Percentiles rank a stretch among this genome's conserved stretches.
These are phyloP conservation scores for Micropterix aruncella DNA, from an alignment of 2,888 invertebrate genomes.

Conservation along the genomic window DNA sequence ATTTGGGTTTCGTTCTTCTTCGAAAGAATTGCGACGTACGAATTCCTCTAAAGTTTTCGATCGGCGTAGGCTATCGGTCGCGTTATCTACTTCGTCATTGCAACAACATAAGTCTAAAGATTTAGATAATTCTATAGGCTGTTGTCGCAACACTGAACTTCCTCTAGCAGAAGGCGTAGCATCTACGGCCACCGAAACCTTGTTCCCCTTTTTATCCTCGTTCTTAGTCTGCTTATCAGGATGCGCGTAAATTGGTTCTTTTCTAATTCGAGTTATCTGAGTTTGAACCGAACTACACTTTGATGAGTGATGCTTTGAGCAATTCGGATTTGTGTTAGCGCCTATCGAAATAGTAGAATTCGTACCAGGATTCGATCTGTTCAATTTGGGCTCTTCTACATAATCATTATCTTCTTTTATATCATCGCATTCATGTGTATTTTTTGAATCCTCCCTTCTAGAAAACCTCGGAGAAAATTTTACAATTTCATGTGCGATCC, in stretches of 20 bases:
- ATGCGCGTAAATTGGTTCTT: background rate
- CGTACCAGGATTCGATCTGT: constrained; percentile 31
- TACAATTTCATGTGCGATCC: constrained; percentile 71
- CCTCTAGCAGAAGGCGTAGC: constrained; percentile 64
- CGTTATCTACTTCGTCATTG: constrained; percentile 12
- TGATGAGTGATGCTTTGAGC: background rate
- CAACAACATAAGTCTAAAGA: constrained; percentile 34
- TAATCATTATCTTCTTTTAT: constrained; percentile 4
- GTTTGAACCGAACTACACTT: background rate
- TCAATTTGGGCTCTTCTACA: constrained; percentile 8
- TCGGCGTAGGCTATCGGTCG: constrained; percentile 22
- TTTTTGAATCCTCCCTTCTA: constrained; percentile 22
- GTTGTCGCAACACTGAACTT: constrained; percentile 56
- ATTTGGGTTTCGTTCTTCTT: constrained; percentile 8
- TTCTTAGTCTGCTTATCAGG: constrained; percentile 12
- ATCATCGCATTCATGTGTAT: constrained; percentile 5
- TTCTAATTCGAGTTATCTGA: background rate
- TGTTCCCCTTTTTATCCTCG: constrained; percentile 39
- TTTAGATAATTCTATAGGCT: constrained; percentile 62
- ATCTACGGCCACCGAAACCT: constrained; percentile 65
- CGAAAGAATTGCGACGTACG: constrained; percentile 7
- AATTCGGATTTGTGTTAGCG: background rate
- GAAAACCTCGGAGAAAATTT: constrained; percentile 54
- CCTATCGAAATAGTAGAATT: constrained; percentile 22
- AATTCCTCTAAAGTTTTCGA: constrained; percentile 32